These are phyloP conservation scores for Mobula hypostoma DNA, from an alignment of 2,113 vertebrate genomes.

Conservation along the genomic window DNA sequence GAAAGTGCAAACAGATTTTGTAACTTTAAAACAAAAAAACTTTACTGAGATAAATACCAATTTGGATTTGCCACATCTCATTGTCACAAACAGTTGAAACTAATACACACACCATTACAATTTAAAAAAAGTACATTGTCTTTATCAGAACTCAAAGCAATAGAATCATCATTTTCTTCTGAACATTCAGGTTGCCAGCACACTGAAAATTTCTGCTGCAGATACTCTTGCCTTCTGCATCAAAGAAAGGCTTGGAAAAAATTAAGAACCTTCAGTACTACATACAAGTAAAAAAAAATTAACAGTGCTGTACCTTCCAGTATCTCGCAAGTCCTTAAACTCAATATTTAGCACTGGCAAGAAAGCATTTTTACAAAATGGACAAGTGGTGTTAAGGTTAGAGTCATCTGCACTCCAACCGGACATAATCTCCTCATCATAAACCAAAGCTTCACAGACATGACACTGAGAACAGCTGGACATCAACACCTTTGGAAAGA, in stretches of 20 bases:
- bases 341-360: slow-evolving; percentile 86
- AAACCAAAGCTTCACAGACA: slow-evolving; percentile 80
- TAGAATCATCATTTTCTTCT: background rate
- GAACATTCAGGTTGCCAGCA: background rate
- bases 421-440: slow-evolving; percentile 98
- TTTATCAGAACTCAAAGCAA: background rate
- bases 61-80: background rate
- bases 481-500: slow-evolving; percentile 77
- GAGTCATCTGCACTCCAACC: slow-evolving; percentile 95
- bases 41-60: background rate
- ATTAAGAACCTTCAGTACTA: background rate
- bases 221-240: background rate
- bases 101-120: background rate
- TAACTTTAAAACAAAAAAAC: background rate
- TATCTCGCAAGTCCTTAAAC: slow-evolving; percentile 84
- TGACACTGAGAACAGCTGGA: slow-evolving; percentile 93
- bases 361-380: slow-evolving; percentile 85
- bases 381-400: slow-evolving; percentile 90
- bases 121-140: background rate
- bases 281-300: background rate
- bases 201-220: background rate
- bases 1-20: background rate
- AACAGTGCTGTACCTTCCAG: slow-evolving; percentile 64
- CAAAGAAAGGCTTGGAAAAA: background rate
- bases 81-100: background rate